Evolutionary conservation across 1,140 invertebrate species (phyloP).

Genomic region (Drosophila varians): DNA sequence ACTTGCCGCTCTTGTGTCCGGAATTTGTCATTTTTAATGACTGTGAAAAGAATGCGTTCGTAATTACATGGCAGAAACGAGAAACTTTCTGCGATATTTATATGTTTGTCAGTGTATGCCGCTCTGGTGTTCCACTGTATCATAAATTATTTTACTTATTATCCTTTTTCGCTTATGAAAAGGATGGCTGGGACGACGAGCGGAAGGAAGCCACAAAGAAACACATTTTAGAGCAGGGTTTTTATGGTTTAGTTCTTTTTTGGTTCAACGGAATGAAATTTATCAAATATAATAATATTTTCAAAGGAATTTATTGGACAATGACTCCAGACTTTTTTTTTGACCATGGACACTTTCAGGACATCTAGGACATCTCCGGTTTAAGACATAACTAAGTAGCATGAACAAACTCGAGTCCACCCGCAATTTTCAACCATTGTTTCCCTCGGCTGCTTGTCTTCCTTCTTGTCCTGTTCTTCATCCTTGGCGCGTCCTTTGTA

Average conservation of each 20-base stretch:
- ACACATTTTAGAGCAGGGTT: constrained; percentile 5
- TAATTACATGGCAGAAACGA: constrained; percentile 69
- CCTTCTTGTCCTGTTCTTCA: constrained; percentile 46
- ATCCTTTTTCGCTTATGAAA: constrained; percentile 32
- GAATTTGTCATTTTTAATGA: constrained; percentile 82
- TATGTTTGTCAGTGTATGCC: neutral
- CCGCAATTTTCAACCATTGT: constrained; percentile 57
- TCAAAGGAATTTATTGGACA: no score
- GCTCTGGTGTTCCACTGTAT: constrained; percentile 53
- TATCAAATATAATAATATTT: no score
- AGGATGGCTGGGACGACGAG: constrained; percentile 1
- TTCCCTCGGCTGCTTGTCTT: constrained; percentile 62
- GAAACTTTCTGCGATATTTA: constrained; percentile 55
- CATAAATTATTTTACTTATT: constrained; percentile 73
- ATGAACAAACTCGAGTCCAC: constrained; percentile 37
- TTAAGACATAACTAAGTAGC: constrained; percentile 63
- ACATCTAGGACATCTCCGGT: neutral
- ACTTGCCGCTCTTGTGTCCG: constrained; percentile 64
- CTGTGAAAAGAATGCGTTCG: constrained; percentile 76
- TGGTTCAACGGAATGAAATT: no score
- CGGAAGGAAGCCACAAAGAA: constrained; percentile 18
- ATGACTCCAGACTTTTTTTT: no score
- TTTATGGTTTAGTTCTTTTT: neutral
- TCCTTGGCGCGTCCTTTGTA: constrained; percentile 28
- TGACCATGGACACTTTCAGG: constrained; percentile 4